Conservation (phyloP, 2,888 invertebrate genomes). For the Hyles lineata region DNA sequence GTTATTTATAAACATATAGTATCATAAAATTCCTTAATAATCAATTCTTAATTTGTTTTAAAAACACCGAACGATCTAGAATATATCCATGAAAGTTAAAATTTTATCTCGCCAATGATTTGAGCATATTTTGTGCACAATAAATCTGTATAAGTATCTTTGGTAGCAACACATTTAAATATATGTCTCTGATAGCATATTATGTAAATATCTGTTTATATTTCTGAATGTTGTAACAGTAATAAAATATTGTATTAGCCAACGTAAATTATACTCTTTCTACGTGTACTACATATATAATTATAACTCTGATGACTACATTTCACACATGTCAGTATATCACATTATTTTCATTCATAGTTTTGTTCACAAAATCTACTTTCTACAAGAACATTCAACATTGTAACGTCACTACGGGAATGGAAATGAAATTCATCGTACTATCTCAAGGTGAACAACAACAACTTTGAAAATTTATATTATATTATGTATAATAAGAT, state of each 20-base stretch:
- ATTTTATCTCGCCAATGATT: constrained; percentile 20
- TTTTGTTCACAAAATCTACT: constrained; percentile 39
- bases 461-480: constrained; percentile 45
- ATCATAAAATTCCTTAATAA: neutral
- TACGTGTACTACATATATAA: constrained; percentile 36
- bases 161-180: constrained; percentile 1
- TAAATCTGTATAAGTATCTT: constrained; percentile 3
- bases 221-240: constrained; percentile 44
- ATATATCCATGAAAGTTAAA: constrained; percentile 12
- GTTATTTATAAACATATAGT: constrained; percentile 16
- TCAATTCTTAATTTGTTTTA: constrained; percentile 7
- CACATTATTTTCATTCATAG: constrained; percentile 55
- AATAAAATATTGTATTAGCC: constrained; percentile 45
- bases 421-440: constrained; percentile 37
- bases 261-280: constrained; percentile 46
- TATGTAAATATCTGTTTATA: constrained; percentile 40
- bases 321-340: constrained; percentile 55
- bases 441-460: constrained; percentile 35
- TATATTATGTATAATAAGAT: constrained; percentile 20
- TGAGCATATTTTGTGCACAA: constrained; percentile 24
- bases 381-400: constrained; percentile 42
- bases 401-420: constrained; percentile 46
- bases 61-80: constrained; percentile 4
- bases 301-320: constrained; percentile 45
- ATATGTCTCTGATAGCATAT: neutral